Base-by-base conservation (phyloP, 64 coral and sea anemone genomes). In the Catalaphyllia jardinei region DNA sequence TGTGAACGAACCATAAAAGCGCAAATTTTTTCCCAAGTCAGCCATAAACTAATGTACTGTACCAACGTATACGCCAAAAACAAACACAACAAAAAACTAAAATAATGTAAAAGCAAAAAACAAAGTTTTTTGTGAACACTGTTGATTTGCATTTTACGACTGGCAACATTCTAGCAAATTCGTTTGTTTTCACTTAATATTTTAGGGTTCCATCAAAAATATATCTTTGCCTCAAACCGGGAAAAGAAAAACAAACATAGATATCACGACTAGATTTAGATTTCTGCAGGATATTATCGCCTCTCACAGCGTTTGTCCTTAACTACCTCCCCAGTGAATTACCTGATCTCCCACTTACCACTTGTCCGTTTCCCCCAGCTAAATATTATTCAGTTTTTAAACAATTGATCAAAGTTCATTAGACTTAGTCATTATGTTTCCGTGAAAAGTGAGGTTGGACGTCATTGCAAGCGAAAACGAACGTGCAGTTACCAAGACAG, bases 401-500 rank as follows among this genome's bases (percentile, higher is more conserved):
- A 69, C 22, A 69, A 50, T 54, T n/a, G 15, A 27, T 54, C 50
- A 33, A 27, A 17, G 33, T 11, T 85, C 22, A 65, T 83, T 83
- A 50, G 12, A 71, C 38, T 52, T 85, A n/a, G n/a, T 71, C 19
- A 31, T 83, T 62, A 83, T 85, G 20, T 85, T 31, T 0, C 81
- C 35, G 19, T 69, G 81, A 62, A 85, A 71, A 85, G 35, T 22
- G 25, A 38, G 10, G 51, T 71, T 14, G 31, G 14, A 13, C 25
- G 65, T 11, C 65, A 25, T 27, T 25, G 22, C 65, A 69, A 69
- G n/a, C 5, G 4, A 24, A 69, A 69, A 22, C 25, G 65, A 69
- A 57, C 15, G 54, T 27, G 10, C 7, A 69, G 22, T 28, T 20
- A 69, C 9, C 25, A 69, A 10, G 65, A 11, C 10, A 27, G 22